Evolutionary conservation across 2,797 vertebrate species (phyloP).

Genomic region (Notolepis coatsorum): DNA sequence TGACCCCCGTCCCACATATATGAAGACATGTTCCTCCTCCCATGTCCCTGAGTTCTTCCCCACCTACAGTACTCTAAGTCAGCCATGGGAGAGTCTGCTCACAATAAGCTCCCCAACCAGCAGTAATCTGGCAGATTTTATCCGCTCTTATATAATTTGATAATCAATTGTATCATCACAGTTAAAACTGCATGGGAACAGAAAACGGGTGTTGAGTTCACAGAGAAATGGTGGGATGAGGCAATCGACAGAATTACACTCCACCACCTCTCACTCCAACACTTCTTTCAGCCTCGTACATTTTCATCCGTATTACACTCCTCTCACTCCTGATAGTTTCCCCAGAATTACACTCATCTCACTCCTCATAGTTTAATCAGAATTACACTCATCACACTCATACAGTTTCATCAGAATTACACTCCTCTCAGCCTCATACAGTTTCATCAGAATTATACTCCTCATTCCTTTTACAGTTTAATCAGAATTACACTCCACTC

Average conservation of each 20-base stretch:
- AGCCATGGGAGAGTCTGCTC: constrained; percentile 40
- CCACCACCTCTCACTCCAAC: constrained; percentile 20
- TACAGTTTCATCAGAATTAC: too few species aligned
- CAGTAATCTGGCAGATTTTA: constrained; percentile 37
- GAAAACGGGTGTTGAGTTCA: constrained; percentile 39
- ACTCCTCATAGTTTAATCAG: too few species aligned
- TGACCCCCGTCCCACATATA: background rate
- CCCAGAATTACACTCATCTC: too few species aligned
- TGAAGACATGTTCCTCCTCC: background rate
- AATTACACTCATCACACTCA: too few species aligned
- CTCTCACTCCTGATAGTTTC: background rate
- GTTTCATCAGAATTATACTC: too few species aligned
- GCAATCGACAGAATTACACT: constrained; percentile 22
- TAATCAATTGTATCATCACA: constrained; percentile 60
- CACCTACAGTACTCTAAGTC: constrained; percentile 9
- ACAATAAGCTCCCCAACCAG: constrained; percentile 17
- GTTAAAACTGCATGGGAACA: constrained; percentile 39
- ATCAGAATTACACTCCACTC: too few species aligned
- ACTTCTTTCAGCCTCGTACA: constrained; percentile 18
- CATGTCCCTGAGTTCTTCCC: background rate
- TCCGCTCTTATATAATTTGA: constrained; percentile 53
- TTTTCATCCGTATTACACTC: constrained; percentile 6
- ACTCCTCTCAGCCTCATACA: too few species aligned
- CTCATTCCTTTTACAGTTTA: too few species aligned
- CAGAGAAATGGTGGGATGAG: constrained; percentile 36